phyloP scores from a whole-genome alignment of 2,888 invertebrate genomes.

The Caenorhabditis zanzibari region DNA sequence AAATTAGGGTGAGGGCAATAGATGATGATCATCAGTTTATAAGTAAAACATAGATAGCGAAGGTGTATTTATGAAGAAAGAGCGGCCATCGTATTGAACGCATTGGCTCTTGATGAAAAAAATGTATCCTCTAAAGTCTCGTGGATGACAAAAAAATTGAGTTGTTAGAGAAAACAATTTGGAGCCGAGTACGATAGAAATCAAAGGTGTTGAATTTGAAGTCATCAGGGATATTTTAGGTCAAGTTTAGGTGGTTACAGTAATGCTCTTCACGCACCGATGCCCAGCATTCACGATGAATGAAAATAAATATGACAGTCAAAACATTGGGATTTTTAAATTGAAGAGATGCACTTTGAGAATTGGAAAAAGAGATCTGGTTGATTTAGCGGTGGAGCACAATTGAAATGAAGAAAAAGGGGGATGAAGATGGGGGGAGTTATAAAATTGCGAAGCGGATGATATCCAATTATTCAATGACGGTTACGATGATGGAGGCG shows the following conservation, averaged over 20 bases:
- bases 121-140: too few species aligned
- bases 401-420: not conserved
- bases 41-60: not conserved
- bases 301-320: not conserved
- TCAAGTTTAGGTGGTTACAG: too few species aligned
- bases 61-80: not conserved
- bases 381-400: constrained; percentile 16
- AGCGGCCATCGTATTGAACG: not conserved
- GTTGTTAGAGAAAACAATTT: too few species aligned
- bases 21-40: not conserved
- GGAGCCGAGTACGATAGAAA: too few species aligned
- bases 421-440: not conserved
- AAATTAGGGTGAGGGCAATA: not conserved
- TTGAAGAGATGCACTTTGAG: not conserved
- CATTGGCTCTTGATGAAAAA: too few species aligned
- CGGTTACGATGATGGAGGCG: constrained; percentile 34
- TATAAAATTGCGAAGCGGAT: not conserved
- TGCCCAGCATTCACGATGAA: too few species aligned
- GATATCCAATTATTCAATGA: not conserved
- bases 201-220: too few species aligned
- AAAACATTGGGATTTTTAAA: not conserved
- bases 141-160: too few species aligned
- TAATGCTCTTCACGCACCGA: too few species aligned
- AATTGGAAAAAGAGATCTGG: constrained; percentile 1
- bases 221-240: too few species aligned